Evolutionary conservation across 2,888 invertebrate species (phyloP).

Genomic region (Lysandra bellargus): DNA sequence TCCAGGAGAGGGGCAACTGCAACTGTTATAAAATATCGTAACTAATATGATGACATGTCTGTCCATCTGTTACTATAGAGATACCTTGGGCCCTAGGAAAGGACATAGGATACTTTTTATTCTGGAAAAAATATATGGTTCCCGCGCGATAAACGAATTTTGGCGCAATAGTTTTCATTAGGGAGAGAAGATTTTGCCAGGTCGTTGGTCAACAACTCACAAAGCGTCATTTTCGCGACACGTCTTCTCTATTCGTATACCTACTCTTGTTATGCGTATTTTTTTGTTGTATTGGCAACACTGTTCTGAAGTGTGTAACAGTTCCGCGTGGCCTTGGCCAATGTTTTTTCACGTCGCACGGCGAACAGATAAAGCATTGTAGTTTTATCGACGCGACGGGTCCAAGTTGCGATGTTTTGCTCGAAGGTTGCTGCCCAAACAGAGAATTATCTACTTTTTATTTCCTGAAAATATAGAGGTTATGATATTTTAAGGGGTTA

Average conservation of each 20-base stretch:
- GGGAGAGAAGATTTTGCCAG: background rate
- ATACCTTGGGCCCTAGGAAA: no score
- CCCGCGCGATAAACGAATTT: no score
- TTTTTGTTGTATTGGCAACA: conserved; percentile 26
- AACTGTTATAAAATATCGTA: no score
- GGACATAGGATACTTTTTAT: no score
- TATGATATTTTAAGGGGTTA: background rate
- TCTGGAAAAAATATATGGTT: no score
- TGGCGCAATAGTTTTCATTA: no score
- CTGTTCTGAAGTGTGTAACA: conserved; percentile 49
- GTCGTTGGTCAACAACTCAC: no score
- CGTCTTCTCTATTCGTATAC: background rate
- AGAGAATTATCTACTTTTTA: background rate
- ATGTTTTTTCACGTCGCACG: conserved; percentile 56
- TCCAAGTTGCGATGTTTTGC: conserved; percentile 25
- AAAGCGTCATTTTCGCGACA: background rate
- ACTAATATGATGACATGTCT: no score
- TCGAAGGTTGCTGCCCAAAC: background rate
- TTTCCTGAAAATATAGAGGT: background rate
- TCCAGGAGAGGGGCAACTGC: no score
- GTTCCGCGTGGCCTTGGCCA: conserved; percentile 71
- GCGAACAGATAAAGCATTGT: conserved; percentile 65
- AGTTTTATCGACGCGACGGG: conserved; percentile 58
- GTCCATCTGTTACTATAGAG: no score
- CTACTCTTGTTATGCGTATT: background rate